Percentiles rank a stretch among this genome's conserved stretches.
These are phyloP conservation scores for Hippocampus barbouri DNA, from an alignment of 2,113 vertebrate genomes.

Conservation along the genomic window DNA sequence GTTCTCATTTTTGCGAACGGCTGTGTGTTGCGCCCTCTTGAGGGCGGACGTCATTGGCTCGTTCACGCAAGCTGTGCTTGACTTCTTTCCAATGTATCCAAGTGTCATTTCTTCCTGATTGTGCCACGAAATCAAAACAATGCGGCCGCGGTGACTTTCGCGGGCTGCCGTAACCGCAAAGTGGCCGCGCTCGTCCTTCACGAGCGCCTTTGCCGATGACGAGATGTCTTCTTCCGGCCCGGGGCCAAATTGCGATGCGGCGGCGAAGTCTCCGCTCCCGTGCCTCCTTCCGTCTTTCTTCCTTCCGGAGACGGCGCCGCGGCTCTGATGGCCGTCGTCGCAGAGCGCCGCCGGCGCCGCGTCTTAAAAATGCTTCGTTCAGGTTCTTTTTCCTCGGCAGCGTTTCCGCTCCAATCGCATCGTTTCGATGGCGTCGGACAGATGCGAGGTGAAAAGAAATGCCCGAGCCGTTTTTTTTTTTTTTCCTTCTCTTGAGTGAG, in stretches of 20 bases:
- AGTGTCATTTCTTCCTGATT: no score
- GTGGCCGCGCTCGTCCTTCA: not conserved
- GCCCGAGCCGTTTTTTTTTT: not conserved
- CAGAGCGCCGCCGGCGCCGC: slow-evolving; percentile 28
- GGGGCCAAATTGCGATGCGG: slow-evolving; percentile 7
- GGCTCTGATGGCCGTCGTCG: slow-evolving; percentile 31
- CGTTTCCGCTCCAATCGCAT: slow-evolving; percentile 19
- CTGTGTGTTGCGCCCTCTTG: no score
- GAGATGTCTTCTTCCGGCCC: slow-evolving; percentile 26
- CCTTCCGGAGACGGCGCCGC: slow-evolving; percentile 40
- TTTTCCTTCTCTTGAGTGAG: slow-evolving; percentile 17
- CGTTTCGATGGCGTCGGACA: slow-evolving; percentile 41
- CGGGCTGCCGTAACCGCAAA: not conserved
- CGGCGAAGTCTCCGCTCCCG: slow-evolving; percentile 32
- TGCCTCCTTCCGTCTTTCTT: slow-evolving; percentile 26
- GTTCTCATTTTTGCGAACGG: no score
- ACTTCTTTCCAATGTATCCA: no score
- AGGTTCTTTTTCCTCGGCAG: slow-evolving; percentile 8
- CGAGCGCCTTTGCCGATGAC: not conserved
- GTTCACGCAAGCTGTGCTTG: no score
- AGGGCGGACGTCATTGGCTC: no score
- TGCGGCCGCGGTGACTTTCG: not conserved
- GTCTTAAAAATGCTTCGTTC: slow-evolving; percentile 18
- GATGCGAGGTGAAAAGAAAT: slow-evolving; percentile 13
- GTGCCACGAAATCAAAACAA: not conserved